Evolutionary conservation across 2,888 invertebrate genomes (phyloP).

Genomic region (Eristalis tenax): DNA sequence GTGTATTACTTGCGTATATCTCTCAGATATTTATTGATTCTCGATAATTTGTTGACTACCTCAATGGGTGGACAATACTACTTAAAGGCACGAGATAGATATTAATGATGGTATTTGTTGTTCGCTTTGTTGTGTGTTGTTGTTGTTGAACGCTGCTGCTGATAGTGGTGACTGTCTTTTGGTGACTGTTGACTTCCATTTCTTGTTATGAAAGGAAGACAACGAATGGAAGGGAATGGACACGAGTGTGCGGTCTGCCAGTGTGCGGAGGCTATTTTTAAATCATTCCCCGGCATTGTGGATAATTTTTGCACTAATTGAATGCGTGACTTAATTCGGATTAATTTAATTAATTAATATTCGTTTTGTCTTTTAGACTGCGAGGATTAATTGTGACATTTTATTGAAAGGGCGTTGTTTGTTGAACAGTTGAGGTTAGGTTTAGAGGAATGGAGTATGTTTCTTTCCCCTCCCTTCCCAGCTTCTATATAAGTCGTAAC

Average conservation of each 20-base stretch:
- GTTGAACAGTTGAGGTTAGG: not conserved
- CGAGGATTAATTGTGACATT: no score
- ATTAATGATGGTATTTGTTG: conserved; percentile 69
- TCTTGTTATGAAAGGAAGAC: not conserved
- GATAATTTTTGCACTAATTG: conserved; percentile 45
- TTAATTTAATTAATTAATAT: conserved; percentile 28
- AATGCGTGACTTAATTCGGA: conserved; percentile 25
- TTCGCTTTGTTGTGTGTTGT: not conserved
- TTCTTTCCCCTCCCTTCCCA: no score
- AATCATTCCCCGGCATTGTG: not conserved
- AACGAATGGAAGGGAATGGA: no score
- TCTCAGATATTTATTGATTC: conserved; percentile 80
- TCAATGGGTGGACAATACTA: conserved; percentile 78
- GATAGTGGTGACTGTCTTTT: not conserved
- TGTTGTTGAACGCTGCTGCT: not conserved
- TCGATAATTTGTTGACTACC: conserved; percentile 81
- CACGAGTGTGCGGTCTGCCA: not conserved
- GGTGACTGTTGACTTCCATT: conserved; percentile 15
- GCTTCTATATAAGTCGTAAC: no score
- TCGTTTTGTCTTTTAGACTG: not conserved
- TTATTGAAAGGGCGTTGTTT: not conserved
- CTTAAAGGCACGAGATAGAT: conserved; percentile 72
- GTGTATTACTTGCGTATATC: conserved; percentile 80
- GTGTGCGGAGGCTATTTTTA: conserved; percentile 30
- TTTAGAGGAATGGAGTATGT: not conserved